phyloP scores from a whole-genome alignment of 2,113 vertebrate species.

The Orycteropus afer region DNA sequence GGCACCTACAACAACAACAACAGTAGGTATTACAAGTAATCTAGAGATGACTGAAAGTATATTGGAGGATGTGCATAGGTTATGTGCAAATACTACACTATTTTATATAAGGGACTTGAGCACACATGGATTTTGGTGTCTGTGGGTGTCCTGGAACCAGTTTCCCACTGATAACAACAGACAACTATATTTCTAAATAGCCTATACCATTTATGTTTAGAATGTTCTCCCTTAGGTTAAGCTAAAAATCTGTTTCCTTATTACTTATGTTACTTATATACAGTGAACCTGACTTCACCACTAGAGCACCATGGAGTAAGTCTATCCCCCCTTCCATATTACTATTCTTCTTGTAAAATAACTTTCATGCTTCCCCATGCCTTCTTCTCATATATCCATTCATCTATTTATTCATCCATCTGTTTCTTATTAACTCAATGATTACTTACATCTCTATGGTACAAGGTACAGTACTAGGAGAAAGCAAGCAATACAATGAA shows the following conservation, averaged over 20 bases:
- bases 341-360: neutral
- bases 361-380: neutral
- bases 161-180: too few relatives aligned
- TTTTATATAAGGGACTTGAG: too few relatives aligned
- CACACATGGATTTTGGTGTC: too few relatives aligned
- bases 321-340: neutral
- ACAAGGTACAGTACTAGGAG: neutral
- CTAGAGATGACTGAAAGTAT: too few relatives aligned
- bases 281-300: neutral
- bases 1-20: too few relatives aligned
- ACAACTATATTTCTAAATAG: neutral
- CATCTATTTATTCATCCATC: neutral
- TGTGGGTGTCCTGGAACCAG: too few relatives aligned
- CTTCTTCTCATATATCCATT: neutral
- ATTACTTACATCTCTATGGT: neutral
- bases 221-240: neutral
- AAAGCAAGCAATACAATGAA: neutral
- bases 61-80: too few relatives aligned
- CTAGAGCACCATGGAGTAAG: neutral
- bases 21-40: too few relatives aligned
- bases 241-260: neutral
- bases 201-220: neutral
- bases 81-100: too few relatives aligned
- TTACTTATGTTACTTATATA: neutral
- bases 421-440: neutral